Percentiles rank a stretch among this genome's conserved stretches.
These are phyloP conservation scores for Tethea ocularis DNA, from an alignment of 2,888 invertebrate genomes.

Conservation along the genomic window DNA sequence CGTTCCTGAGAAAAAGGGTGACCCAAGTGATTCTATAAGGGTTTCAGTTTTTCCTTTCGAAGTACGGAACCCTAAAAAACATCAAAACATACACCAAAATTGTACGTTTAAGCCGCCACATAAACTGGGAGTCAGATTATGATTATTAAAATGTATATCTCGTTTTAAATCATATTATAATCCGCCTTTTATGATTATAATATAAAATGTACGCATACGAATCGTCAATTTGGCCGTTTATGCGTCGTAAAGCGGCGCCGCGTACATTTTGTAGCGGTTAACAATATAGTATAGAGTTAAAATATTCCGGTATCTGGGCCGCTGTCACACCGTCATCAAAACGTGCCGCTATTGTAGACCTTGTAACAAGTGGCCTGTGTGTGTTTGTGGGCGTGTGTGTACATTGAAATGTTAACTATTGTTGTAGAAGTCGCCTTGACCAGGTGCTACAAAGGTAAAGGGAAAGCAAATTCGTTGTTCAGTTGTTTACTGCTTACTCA, in stretches of 20 bases:
- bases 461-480: not conserved
- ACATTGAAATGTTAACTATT: not conserved
- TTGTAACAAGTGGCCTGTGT: slow-evolving; percentile 6
- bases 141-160: slow-evolving; percentile 5
- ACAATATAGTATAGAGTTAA: slow-evolving; percentile 3
- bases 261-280: slow-evolving; percentile 4
- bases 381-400: not conserved
- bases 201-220: slow-evolving; percentile 4
- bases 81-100: not conserved
- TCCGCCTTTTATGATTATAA: slow-evolving; percentile 3
- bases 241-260: slow-evolving; percentile 1
- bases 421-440: not conserved
- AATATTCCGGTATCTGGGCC: slow-evolving; percentile 12
- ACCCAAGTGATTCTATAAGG: too few relatives aligned
- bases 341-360: slow-evolving; percentile 13
- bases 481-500: not conserved
- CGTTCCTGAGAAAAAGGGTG: too few relatives aligned
- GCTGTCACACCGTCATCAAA: slow-evolving; percentile 36
- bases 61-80: not conserved
- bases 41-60: too few relatives aligned
- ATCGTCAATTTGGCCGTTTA: slow-evolving; percentile 6
- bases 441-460: not conserved
- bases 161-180: slow-evolving; percentile 5
- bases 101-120: not conserved
- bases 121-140: slow-evolving; percentile 3